Conservation (phyloP, 92 coral and sea anemone species). For the Umimayanthus chanpuru region DNA sequence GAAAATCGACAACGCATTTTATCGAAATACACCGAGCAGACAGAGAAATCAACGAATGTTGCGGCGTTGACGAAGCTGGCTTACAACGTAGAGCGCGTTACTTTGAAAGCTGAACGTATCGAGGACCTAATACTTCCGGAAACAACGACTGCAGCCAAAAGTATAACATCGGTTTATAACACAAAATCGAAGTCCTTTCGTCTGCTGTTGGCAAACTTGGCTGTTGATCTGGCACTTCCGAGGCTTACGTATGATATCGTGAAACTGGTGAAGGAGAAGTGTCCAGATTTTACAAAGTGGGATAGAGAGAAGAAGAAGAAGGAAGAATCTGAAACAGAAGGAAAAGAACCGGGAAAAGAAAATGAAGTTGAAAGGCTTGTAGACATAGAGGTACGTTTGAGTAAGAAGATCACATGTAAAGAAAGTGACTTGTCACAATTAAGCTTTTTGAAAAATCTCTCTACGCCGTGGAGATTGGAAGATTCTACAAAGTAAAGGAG, state of each 20-base stretch:
- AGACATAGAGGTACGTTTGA: conserved; percentile 22
- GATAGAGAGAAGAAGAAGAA: conserved; percentile 29
- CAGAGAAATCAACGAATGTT: background rate
- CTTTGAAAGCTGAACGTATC: conserved; percentile 21
- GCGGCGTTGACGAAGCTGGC: conserved; percentile 18
- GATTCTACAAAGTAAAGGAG: no score
- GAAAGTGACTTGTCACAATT: background rate
- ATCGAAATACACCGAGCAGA: conserved; percentile 15
- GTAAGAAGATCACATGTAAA: background rate
- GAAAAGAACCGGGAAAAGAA: background rate
- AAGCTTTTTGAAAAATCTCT: background rate
- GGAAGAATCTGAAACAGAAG: background rate
- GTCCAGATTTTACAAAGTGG: conserved; percentile 47
- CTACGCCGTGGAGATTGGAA: background rate
- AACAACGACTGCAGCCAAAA: background rate
- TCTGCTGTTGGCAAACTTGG: conserved; percentile 27
- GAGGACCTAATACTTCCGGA: conserved; percentile 5
- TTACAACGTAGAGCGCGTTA: background rate
- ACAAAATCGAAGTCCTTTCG: conserved; percentile 3
- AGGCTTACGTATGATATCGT: conserved; percentile 42
- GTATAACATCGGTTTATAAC: background rate
- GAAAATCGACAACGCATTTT: conserved; percentile 10
- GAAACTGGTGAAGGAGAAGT: conserved; percentile 5
- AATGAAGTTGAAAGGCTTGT: background rate
- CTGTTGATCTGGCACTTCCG: conserved; percentile 50